Conservation (phyloP, 1,140 invertebrate species). For the Mamestra configurata region DNA sequence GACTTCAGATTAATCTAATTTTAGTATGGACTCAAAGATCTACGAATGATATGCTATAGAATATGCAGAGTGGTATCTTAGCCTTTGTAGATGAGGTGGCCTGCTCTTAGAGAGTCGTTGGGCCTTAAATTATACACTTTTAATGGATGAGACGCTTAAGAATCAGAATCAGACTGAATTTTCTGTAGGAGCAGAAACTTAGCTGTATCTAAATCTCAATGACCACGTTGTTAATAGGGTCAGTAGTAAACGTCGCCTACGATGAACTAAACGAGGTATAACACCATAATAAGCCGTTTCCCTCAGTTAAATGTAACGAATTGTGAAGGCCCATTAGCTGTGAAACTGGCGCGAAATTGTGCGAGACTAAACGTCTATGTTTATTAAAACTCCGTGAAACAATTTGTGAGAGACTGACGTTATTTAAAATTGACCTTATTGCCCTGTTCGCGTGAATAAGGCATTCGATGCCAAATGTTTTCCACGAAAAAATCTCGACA, state of each 20-base stretch:
- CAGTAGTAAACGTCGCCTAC: slow-evolving; percentile 5
- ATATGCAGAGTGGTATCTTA: not conserved
- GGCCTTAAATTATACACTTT: not conserved
- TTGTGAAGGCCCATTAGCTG: slow-evolving; percentile 14
- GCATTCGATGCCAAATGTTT: not conserved
- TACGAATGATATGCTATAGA: too few relatives aligned
- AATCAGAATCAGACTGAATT: too few relatives aligned
- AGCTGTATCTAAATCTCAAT: slow-evolving; percentile 9
- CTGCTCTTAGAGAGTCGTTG: not conserved
- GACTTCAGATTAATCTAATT: too few relatives aligned
- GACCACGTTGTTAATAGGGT: not conserved
- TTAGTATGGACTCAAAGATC: too few relatives aligned
- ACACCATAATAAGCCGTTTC: slow-evolving; percentile 30
- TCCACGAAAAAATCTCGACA: not conserved
- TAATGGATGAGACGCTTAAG: too few relatives aligned
- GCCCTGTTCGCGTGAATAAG: not conserved
- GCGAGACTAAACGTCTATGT: slow-evolving; percentile 1
- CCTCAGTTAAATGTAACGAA: slow-evolving; percentile 4
- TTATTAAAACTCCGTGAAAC: slow-evolving; percentile 14
- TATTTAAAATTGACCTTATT: not conserved
- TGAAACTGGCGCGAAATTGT: slow-evolving; percentile 22
- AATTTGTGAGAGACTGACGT: not conserved
- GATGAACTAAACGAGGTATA: slow-evolving; percentile 6
- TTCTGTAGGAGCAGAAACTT: too few relatives aligned
- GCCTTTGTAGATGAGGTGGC: not conserved